Conservation (phyloP, 2,888 invertebrate species). For the Bunonema sp. region DNA sequence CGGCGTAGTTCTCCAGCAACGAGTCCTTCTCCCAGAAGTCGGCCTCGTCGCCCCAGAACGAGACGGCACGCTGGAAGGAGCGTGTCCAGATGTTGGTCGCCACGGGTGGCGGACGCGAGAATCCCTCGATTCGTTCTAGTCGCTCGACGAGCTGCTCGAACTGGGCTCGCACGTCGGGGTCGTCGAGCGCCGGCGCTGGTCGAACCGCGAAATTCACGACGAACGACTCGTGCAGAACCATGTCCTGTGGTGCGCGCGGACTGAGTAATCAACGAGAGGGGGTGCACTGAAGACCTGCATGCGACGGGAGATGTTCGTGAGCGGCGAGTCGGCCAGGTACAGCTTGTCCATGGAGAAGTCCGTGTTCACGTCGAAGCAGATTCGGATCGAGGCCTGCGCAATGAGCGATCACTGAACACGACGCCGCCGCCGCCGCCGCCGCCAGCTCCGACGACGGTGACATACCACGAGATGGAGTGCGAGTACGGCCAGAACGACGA, state of each 20-base stretch:
- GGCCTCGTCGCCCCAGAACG: constrained; percentile 33
- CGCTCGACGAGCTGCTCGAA: constrained; percentile 24
- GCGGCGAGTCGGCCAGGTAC: constrained; percentile 30
- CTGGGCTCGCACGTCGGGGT: constrained; percentile 15
- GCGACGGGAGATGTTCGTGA: constrained; percentile 29
- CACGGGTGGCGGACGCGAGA: not conserved
- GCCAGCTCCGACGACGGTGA: not conserved
- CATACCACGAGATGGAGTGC: constrained; percentile 19
- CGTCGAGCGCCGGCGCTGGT: constrained; percentile 28
- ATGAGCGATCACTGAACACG: not conserved
- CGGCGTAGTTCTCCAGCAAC: constrained; percentile 27
- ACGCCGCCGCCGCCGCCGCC: no score
- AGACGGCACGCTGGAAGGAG: constrained; percentile 13
- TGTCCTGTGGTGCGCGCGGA: constrained; percentile 7
- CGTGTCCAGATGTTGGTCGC: not conserved
- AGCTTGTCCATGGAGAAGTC: constrained; percentile 41
- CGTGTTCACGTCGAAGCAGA: constrained; percentile 38
- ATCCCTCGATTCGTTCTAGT: not conserved
- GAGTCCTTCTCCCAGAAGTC: constrained; percentile 17
- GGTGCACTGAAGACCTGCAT: no score
- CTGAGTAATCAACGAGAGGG: no score
- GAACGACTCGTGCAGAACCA: constrained; percentile 31
- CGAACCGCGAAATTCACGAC: constrained; percentile 36
- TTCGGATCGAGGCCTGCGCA: constrained; percentile 20
- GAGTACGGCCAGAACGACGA: constrained; percentile 14